Evolutionary conservation across 1,140 invertebrate species (phyloP).

Genomic region (Muscidifurax raptorellus): DNA sequence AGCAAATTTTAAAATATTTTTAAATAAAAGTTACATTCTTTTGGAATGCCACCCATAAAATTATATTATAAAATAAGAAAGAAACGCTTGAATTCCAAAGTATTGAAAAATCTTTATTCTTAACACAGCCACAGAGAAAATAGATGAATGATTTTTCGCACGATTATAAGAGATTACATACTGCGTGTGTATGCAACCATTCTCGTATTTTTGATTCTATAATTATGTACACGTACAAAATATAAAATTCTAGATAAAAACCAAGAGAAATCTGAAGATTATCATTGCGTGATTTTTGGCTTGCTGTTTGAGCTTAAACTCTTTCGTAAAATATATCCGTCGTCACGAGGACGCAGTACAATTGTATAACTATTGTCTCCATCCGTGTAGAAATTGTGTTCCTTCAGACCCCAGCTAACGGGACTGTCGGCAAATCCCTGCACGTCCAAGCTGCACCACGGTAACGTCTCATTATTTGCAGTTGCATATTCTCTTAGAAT

Average conservation of each 20-base stretch:
- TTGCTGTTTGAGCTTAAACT: conserved; percentile 66
- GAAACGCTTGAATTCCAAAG: conserved; percentile 16
- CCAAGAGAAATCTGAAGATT: conserved; percentile 21
- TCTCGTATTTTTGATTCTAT: conserved; percentile 38
- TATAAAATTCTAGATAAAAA: conserved; percentile 35
- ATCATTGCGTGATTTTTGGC: conserved; percentile 60
- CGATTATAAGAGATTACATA: conserved; percentile 28
- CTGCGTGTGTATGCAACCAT: conserved; percentile 16
- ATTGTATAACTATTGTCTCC: conserved; percentile 76
- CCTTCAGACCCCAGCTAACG: conserved; percentile 70
- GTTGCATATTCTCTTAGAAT: conserved; percentile 64
- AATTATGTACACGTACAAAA: conserved; percentile 45
- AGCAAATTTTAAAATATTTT: not conserved
- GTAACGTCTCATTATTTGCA: conserved; percentile 55
- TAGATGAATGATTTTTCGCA: conserved; percentile 33
- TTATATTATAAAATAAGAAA: conserved; percentile 16
- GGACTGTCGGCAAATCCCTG: conserved; percentile 78
- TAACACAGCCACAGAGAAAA: conserved; percentile 43
- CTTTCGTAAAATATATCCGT: conserved; percentile 65
- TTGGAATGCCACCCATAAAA: not conserved
- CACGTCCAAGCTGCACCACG: conserved; percentile 75
- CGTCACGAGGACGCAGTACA: conserved; percentile 66
- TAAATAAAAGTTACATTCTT: conserved; percentile 9
- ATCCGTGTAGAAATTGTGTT: conserved; percentile 75
- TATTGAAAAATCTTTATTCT: conserved; percentile 50